phyloP scores from a whole-genome alignment of 2,797 vertebrate genomes.

The Brotogeris chrysoptera region DNA sequence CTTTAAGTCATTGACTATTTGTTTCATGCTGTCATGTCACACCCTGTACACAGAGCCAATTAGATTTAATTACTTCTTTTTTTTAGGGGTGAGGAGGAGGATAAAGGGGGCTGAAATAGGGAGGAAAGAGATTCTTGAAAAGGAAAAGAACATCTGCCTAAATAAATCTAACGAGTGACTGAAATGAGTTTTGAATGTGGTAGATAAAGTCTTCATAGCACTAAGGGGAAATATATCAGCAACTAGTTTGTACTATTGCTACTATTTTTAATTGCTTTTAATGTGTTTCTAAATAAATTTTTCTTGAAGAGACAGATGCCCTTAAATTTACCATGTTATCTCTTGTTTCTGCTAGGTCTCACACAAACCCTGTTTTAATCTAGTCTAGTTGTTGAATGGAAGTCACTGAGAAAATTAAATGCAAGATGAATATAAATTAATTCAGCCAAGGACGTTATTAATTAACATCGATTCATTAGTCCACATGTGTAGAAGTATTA shows the following conservation, averaged over 20 bases:
- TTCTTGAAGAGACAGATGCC: neutral
- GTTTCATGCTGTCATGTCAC: neutral
- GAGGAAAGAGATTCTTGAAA: neutral
- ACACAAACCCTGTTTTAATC: neutral
- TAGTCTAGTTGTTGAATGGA: neutral
- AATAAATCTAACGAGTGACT: neutral
- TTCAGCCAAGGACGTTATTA: neutral
- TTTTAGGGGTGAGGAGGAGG: fast-evolving
- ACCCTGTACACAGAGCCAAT: neutral
- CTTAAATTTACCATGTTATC: neutral
- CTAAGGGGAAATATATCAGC: neutral
- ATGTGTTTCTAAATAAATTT: neutral
- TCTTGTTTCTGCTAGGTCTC: neutral
- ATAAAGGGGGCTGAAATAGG: fast-evolving
- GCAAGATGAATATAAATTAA: neutral
- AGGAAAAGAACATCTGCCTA: neutral
- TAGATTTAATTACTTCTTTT: neutral
- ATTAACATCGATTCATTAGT: neutral
- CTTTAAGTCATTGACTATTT: neutral
- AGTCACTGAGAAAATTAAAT: neutral
- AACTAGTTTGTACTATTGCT: neutral
- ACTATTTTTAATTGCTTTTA: neutral
- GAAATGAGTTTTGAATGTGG: neutral
- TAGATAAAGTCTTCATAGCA: neutral
- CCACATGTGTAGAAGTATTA: neutral